Base-by-base conservation (phyloP, 2,113 vertebrate species). In the Sporophila hypoxantha region DNA sequence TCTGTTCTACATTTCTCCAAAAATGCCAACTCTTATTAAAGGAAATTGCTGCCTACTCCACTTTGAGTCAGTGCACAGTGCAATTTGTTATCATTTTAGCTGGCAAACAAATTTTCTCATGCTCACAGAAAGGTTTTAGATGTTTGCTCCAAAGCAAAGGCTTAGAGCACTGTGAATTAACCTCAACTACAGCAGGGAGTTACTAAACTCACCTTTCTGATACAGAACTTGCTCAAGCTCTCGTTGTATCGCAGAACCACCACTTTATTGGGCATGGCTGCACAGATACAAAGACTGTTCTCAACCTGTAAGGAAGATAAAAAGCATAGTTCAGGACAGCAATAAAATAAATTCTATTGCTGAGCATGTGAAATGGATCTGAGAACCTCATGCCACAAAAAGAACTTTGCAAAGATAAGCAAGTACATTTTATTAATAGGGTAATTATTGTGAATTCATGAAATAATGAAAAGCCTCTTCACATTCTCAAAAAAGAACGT, bases 181-280 rank as follows among this genome's bases (percentile, higher is more conserved):
- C 41, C 41, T 52, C 12, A 57, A 1, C 18, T 32, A 4, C 14
- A 4, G 42, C 50, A 73, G 49, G 53, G 29, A 56, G 62, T 46
- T 27, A 10, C 11, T 30, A 1, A 55, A 67, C 97, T 95, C 91
- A 98, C 99, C 97, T 99, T 99, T 82, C 99, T 97, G 90, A 99
- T 99, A 95, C 98, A 99, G 96, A 98, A 99, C 89, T 99, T 99
- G 98, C 97, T 98, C 86, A 99, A 98, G 94, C 98, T 98, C 89
- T 99, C 99, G 0, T 99, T 99, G 96, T 99, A 99, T 39, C 99
- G 97, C 68, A 99, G 97, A 71, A 99, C 97, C 25, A 98, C 98
- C 37, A 99, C 98, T 96, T 99, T 99, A 90, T 87, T 99, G 5
- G 99, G 98, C 98, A 98, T 99, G 21, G 99, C 99, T 14, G 99